A percentile compares a stretch with the other conserved stretches of the same genome.
phyloP scores from a whole-genome alignment of 1,140 invertebrate species.

The Psilanteris sp. region DNA sequence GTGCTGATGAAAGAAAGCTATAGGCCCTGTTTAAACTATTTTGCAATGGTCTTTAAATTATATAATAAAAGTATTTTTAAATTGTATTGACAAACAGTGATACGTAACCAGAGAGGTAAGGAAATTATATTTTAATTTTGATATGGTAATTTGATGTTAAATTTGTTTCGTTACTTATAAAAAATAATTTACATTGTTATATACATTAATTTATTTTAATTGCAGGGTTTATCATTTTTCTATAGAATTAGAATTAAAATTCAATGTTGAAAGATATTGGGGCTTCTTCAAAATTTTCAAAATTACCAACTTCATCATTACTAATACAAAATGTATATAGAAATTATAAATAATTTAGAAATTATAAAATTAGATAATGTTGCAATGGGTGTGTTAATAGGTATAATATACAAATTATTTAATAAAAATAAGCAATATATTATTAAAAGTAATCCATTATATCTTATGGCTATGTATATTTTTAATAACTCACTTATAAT shows the following conservation, averaged over 20 bases:
- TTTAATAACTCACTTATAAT: too few species aligned
- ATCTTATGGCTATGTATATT: too few species aligned
- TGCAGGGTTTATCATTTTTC: conserved; percentile 97
- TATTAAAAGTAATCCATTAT: too few species aligned
- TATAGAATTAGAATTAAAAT: conserved; percentile 92
- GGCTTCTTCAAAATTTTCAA: conserved; percentile 90
- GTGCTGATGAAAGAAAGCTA: too few species aligned
- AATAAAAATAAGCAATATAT: too few species aligned
- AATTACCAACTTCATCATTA: conserved; percentile 93
- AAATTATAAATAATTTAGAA: conserved; percentile 97
- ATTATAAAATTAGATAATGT: conserved; percentile 96
- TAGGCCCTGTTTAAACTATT: conserved; percentile 91
- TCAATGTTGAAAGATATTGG: conserved; percentile 85
- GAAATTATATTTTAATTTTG: too few species aligned
- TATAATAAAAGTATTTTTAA: conserved; percentile 93
- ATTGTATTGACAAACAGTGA: conserved; percentile 97
- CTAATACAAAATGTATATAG: conserved; percentile 95
- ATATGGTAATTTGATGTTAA: too few species aligned
- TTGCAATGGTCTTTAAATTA: conserved; percentile 93
- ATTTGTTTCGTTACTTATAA: too few species aligned
- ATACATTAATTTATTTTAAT: conserved; percentile 25
- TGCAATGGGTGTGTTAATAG: conserved; percentile 87
- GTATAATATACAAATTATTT: conserved; percentile 76
- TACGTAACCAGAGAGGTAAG: conserved; percentile 96
- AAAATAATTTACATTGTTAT: too few species aligned